A percentile compares a stretch with the other conserved stretches of the same genome.
Evolutionary conservation across 1,140 invertebrate species (phyloP).

Genomic region (Fopius arisanus): DNA sequence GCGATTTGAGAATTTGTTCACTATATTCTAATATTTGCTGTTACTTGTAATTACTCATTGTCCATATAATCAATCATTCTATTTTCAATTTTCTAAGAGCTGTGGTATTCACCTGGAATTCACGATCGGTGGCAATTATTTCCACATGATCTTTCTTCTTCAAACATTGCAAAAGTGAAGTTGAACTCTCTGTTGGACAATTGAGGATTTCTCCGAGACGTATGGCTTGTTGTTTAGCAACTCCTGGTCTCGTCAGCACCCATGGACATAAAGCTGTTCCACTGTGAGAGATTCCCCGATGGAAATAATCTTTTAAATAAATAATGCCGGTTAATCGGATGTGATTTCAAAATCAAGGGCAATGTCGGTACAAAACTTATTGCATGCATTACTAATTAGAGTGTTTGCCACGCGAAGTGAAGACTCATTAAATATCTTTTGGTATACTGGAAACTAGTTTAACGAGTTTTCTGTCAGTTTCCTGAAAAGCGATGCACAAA

Average conservation of each 20-base stretch:
- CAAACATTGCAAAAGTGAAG: slow-evolving; percentile 69
- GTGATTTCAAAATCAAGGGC: not conserved
- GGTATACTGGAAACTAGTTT: not conserved
- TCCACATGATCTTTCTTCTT: slow-evolving; percentile 66
- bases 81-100: too few species aligned
- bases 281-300: slow-evolving; percentile 79
- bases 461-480: too few species aligned
- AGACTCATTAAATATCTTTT: not conserved
- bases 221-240: slow-evolving; percentile 69
- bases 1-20: too few species aligned
- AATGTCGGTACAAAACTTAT: not conserved
- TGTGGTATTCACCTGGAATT: slow-evolving; percentile 68
- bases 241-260: slow-evolving; percentile 72
- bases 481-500: too few species aligned
- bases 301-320: slow-evolving; percentile 71
- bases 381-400: not conserved
- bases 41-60: too few species aligned
- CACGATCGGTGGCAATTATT: slow-evolving; percentile 70
- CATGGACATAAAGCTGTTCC: slow-evolving; percentile 82
- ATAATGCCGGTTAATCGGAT: not conserved
- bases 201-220: slow-evolving; percentile 69
- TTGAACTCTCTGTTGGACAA: slow-evolving; percentile 66
- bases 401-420: not conserved
- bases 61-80: too few species aligned
- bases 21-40: too few species aligned